Conservation (phyloP, 2,888 invertebrate species). For the Dinocampus coccinellae region DNA sequence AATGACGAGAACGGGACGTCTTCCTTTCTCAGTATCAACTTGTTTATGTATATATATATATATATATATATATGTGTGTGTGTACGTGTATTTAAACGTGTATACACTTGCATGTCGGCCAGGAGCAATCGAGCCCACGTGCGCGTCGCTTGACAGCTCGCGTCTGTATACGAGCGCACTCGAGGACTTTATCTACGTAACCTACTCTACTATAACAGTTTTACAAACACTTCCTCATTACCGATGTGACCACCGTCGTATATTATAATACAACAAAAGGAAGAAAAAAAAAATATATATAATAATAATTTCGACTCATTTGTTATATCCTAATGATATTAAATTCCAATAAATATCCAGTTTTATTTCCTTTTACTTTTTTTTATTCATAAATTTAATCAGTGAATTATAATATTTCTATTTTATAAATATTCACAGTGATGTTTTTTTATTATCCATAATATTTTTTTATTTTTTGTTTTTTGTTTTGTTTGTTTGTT, state of each 20-base stretch:
- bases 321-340: too few species aligned
- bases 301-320: too few species aligned
- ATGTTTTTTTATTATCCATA: too few species aligned
- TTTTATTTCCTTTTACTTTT: too few species aligned
- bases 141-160: conserved; percentile 52
- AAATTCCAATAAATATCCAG: too few species aligned
- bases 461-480: too few species aligned
- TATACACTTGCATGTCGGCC: conserved; percentile 38
- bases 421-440: too few species aligned
- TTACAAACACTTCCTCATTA: conserved; percentile 62
- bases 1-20: neutral
- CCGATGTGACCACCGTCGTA: conserved; percentile 44
- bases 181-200: conserved; percentile 61
- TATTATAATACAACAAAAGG: too few species aligned
- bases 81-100: conserved; percentile 19
- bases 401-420: too few species aligned
- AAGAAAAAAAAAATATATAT: too few species aligned
- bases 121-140: conserved; percentile 53
- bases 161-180: conserved; percentile 36
- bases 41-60: neutral
- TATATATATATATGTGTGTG: neutral
- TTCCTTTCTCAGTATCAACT: conserved; percentile 21
- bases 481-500: too few species aligned
- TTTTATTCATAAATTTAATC: too few species aligned
- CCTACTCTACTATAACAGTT: conserved; percentile 65